Percentiles rank a stretch among this genome's conserved stretches.
These are phyloP conservation scores for Paralinhomoeus sp. DNA, from an alignment of 2,888 invertebrate species.

Conservation along the genomic window DNA sequence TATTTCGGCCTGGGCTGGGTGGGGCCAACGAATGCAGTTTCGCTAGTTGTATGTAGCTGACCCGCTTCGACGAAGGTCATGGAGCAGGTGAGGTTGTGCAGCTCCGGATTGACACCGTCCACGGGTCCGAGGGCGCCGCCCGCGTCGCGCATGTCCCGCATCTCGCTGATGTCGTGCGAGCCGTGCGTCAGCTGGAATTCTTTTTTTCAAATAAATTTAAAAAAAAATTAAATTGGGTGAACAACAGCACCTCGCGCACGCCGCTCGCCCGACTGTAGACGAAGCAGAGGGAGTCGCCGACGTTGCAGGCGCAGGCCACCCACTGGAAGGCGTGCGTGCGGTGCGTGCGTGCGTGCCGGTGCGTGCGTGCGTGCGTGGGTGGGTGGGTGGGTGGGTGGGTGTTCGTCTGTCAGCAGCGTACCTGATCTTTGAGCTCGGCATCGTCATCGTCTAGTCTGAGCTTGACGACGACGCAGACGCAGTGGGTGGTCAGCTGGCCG, in stretches of 20 bases:
- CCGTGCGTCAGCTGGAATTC: slow-evolving; percentile 29
- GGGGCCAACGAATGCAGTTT: no score
- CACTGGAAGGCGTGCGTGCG: slow-evolving; percentile 26
- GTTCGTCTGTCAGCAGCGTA: neutral
- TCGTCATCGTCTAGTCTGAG: slow-evolving; percentile 17
- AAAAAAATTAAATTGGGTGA: no score
- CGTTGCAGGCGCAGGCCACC: slow-evolving; percentile 60
- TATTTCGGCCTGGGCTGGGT: no score
- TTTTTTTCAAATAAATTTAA: no score
- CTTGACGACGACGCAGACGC: slow-evolving; percentile 50
- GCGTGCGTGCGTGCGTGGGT: neutral
- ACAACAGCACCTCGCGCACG: slow-evolving; percentile 53
- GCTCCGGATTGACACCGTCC: slow-evolving; percentile 56
- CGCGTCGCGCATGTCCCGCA: slow-evolving; percentile 67
- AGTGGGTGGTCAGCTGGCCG: slow-evolving; percentile 57
- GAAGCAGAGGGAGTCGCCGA: slow-evolving; percentile 68
- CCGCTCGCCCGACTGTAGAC: slow-evolving; percentile 51
- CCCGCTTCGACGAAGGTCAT: slow-evolving; percentile 47
- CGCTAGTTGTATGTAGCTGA: no score
- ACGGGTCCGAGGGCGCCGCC: slow-evolving; percentile 66
- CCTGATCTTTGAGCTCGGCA: neutral
- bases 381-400: neutral
- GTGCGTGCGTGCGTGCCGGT: neutral
- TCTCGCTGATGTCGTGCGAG: slow-evolving; percentile 56
- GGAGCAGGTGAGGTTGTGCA: slow-evolving; percentile 54